These are phyloP conservation scores for Premnoplex brunnescens DNA, from an alignment of 2,797 vertebrate genomes.

Conservation along the genomic window DNA sequence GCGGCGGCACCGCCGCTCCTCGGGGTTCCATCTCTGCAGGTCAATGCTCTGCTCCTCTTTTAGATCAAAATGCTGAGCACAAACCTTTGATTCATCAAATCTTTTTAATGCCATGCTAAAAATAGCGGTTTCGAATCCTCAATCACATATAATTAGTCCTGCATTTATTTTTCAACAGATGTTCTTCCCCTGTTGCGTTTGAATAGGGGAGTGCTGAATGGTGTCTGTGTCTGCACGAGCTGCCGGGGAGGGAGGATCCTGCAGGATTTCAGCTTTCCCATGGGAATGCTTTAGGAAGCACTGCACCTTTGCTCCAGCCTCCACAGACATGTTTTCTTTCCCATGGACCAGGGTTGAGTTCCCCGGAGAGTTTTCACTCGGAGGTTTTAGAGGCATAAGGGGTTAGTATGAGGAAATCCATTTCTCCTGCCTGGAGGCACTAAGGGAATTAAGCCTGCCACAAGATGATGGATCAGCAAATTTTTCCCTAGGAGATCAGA, in stretches of 20 bases:
- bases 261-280: neutral
- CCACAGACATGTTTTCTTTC: neutral
- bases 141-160: constrained; percentile 21
- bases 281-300: neutral
- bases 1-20: neutral
- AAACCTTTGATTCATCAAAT: neutral
- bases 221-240: neutral
- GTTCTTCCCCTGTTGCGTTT: neutral
- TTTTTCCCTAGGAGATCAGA: constrained; percentile 40
- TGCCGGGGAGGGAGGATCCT: neutral
- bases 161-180: constrained; percentile 45
- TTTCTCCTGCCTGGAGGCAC: neutral
- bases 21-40: neutral
- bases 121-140: neutral
- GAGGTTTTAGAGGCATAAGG: neutral
- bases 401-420: neutral
- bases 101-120: neutral
- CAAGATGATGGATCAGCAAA: constrained; percentile 3
- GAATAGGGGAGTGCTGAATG: neutral
- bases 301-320: neutral
- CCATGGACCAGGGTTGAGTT: neutral
- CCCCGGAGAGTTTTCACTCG: neutral
- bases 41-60: neutral
- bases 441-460: neutral
- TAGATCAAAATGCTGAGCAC: neutral